phyloP scores from a whole-genome alignment of 2,113 vertebrate genomes.

The Melanerpes formicivorus region DNA sequence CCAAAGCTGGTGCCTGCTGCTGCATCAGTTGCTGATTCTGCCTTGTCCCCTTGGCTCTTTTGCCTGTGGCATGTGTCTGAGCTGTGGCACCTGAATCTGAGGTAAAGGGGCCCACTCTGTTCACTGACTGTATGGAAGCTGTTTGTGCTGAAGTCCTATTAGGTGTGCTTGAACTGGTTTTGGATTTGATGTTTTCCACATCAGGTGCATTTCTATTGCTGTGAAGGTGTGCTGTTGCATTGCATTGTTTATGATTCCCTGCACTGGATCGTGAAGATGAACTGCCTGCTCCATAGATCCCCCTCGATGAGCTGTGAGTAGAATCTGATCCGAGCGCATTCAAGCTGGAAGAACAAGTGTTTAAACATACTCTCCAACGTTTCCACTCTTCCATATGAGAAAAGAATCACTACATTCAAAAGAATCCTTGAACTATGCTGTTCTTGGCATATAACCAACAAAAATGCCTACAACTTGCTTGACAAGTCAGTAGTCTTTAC shows the following conservation, averaged over 20 bases:
- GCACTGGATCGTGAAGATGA: conserved; percentile 75
- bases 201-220: conserved; percentile 80
- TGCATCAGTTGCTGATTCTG: conserved; percentile 73
- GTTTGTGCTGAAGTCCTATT: conserved; percentile 83
- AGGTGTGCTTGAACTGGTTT: conserved; percentile 71
- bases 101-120: conserved; percentile 70
- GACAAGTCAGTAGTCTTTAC: neutral
- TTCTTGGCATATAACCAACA: neutral
- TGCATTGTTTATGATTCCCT: conserved; percentile 82
- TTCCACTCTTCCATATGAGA: neutral
- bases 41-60: conserved; percentile 78
- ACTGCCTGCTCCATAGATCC: conserved; percentile 79
- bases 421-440: neutral
- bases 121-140: conserved; percentile 69
- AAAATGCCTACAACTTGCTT: neutral
- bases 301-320: conserved; percentile 82
- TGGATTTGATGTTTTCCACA: conserved; percentile 81
- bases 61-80: conserved; percentile 78
- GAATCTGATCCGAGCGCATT: conserved; percentile 84
- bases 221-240: conserved; percentile 73
- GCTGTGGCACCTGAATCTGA: conserved; percentile 71
- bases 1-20: conserved; percentile 63
- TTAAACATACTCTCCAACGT: neutral
- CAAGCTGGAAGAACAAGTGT: conserved; percentile 78
- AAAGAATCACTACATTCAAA: neutral